phyloP scores from a whole-genome alignment of 2,888 invertebrate species.

The Brenthis daphne region DNA sequence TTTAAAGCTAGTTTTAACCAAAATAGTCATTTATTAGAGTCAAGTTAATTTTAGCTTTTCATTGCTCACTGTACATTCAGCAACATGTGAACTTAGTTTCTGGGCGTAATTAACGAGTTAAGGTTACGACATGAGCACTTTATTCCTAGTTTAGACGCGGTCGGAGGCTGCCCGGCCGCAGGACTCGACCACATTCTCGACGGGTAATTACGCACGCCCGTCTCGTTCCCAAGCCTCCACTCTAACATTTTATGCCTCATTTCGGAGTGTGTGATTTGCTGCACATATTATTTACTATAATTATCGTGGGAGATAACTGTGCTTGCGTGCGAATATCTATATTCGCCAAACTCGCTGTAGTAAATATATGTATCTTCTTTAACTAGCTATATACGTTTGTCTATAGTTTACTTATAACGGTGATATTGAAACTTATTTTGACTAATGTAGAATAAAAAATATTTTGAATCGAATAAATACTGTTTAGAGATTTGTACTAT shows the following conservation, averaged over 20 bases:
- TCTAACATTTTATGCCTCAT: slow-evolving; percentile 78
- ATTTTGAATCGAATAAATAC: no score
- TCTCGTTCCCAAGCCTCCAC: slow-evolving; percentile 72
- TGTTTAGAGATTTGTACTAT: background rate
- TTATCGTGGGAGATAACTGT: slow-evolving; percentile 70
- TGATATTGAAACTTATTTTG: no score
- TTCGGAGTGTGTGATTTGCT: slow-evolving; percentile 77
- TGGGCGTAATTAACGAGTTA: slow-evolving; percentile 72
- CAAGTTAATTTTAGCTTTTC: slow-evolving; percentile 17
- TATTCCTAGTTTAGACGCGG: slow-evolving; percentile 71
- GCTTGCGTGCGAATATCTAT: slow-evolving; percentile 58
- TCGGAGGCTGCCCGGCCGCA: slow-evolving; percentile 64
- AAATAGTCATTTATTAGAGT: background rate
- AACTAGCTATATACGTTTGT: no score
- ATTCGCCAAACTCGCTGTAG: background rate
- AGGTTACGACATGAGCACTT: slow-evolving; percentile 68
- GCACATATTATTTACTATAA: slow-evolving; percentile 71
- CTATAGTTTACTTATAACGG: background rate
- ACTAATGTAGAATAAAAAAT: no score
- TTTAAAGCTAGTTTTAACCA: background rate
- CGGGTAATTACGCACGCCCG: slow-evolving; percentile 77
- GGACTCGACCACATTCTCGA: slow-evolving; percentile 75
- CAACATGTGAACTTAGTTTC: slow-evolving; percentile 65
- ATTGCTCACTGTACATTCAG: slow-evolving; percentile 46
- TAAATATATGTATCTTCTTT: background rate